phyloP scores from a whole-genome alignment of 2,113 vertebrate species.

The Gavia stellata region DNA sequence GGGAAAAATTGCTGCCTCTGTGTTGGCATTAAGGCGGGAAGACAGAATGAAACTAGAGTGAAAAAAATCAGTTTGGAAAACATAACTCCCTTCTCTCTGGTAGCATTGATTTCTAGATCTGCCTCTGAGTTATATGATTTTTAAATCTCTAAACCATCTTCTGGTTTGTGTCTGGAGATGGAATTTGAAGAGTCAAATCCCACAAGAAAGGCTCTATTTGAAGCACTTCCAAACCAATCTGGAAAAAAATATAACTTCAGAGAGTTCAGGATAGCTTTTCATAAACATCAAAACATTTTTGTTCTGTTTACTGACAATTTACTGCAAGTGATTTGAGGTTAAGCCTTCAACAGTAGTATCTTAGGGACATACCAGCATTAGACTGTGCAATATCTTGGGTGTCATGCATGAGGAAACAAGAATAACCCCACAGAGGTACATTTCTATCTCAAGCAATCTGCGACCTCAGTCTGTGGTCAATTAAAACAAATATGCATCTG shows the following conservation, averaged over 20 bases:
- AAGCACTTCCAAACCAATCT: conserved; percentile 30
- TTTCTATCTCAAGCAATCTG: not conserved
- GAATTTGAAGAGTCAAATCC: conserved; percentile 14
- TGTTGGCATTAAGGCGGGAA: not conserved
- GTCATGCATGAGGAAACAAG: not conserved
- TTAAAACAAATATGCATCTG: not conserved
- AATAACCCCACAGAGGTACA: not conserved
- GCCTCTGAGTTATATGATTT: not conserved
- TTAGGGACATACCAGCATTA: not conserved
- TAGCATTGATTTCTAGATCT: not conserved
- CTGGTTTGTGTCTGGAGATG: conserved; percentile 8
- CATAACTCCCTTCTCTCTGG: not conserved
- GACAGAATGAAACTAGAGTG: not conserved
- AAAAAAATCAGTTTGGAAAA: not conserved
- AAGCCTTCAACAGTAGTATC: not conserved
- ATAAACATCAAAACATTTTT: conserved; percentile 47
- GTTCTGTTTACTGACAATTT: not conserved
- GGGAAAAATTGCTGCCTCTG: not conserved
- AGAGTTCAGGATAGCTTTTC: conserved; percentile 6
- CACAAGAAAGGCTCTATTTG: conserved; percentile 38
- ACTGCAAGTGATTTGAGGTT: conserved; percentile 20
- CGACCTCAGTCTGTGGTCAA: not conserved
- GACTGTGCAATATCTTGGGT: not conserved
- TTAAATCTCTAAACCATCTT: conserved; percentile 11
- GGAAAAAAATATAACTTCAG: not conserved